Evolutionary conservation across 2,113 vertebrate genomes (phyloP), one percentile per base, ranked within the genome.

Genomic region (Myiagra hebetior): DNA sequence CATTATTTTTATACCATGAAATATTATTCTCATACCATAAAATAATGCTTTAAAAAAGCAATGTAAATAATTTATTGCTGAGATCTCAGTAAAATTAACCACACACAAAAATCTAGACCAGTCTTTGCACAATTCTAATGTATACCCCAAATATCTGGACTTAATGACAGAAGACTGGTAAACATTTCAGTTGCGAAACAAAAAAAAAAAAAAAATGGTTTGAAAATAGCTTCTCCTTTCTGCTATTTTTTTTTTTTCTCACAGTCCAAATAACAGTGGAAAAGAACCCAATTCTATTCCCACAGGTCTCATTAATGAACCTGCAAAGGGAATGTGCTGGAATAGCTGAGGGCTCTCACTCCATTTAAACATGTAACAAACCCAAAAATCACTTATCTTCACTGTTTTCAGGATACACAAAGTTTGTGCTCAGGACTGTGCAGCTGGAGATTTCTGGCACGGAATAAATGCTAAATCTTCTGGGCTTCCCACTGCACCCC

Each of bases 231-330:
- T 93, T 94, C 94, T 92, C 75, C 89, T 94, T 93, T 93, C 84
- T 93, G 67, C 37, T 0, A 44, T 73, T 92, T 95, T 89, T 89
- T 37, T 37, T 56, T 95, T 91, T 57, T 53, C 47, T 84, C 77
- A 37, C 91, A 68, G 73, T 90, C 96, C 96, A 94, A 95, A 94
- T 96, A 97, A 95, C 97, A 93, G 91, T 63, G 96, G 82, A 96
- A 96, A 96, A 97, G 86, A 95, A 80, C 91, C 85, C 92, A 60
- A 30, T 89, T 78, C 93, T 94, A 88, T 91, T 97, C 97, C 97
- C 96, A 92, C 47, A 90, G 97, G 96, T 96, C 97, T 98, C 93
- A 74, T 98, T 98, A 98, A 98, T 80, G 95, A 98, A 94, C 94
- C 96, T 86, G 96, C 91, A 92, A 91, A 91, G 95, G 91, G 94